A percentile compares a stretch with the other conserved stretches of the same genome.
These are phyloP conservation scores for Rhyzopertha dominica DNA, from an alignment of 1,140 invertebrate species.

Conservation along the genomic window DNA sequence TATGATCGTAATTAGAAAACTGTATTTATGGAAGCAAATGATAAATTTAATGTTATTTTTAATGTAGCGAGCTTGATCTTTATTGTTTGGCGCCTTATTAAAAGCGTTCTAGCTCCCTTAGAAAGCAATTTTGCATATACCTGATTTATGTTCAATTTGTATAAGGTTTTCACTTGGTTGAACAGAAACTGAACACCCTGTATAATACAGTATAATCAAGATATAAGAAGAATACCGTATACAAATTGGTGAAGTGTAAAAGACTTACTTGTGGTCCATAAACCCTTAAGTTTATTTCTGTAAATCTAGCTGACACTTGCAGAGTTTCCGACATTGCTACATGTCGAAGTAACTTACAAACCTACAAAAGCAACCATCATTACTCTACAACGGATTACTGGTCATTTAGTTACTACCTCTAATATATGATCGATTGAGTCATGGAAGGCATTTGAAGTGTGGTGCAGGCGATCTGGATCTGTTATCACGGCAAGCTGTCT, in stretches of 20 bases:
- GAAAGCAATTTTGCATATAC: too few species aligned
- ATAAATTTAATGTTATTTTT: too few species aligned
- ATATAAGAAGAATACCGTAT: background rate
- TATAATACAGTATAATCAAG: slow-evolving; percentile 1
- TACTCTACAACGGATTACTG: background rate
- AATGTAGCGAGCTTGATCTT: too few species aligned
- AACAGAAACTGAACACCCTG: too few species aligned
- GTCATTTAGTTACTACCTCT: slow-evolving; percentile 60
- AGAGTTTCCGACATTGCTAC: slow-evolving; percentile 89
- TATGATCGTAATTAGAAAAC: too few species aligned
- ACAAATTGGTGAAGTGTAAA: too few species aligned
- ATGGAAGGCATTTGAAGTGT: slow-evolving; percentile 76
- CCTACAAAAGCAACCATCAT: slow-evolving; percentile 51
- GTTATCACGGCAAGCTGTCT: slow-evolving; percentile 73
- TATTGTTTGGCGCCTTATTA: too few species aligned
- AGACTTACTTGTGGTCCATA: slow-evolving; percentile 73
- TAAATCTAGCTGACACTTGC: slow-evolving; percentile 93
- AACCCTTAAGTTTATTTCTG: slow-evolving; percentile 89
- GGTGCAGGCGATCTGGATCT: slow-evolving; percentile 75
- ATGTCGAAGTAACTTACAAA: slow-evolving; percentile 93
- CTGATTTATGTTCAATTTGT: too few species aligned
- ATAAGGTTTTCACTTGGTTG: too few species aligned
- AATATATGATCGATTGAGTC: slow-evolving; percentile 90
- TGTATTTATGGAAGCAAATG: too few species aligned
- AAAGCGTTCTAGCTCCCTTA: too few species aligned